These are phyloP conservation scores for Andrena bucephala DNA, from an alignment of 2,888 invertebrate genomes.

Conservation along the genomic window DNA sequence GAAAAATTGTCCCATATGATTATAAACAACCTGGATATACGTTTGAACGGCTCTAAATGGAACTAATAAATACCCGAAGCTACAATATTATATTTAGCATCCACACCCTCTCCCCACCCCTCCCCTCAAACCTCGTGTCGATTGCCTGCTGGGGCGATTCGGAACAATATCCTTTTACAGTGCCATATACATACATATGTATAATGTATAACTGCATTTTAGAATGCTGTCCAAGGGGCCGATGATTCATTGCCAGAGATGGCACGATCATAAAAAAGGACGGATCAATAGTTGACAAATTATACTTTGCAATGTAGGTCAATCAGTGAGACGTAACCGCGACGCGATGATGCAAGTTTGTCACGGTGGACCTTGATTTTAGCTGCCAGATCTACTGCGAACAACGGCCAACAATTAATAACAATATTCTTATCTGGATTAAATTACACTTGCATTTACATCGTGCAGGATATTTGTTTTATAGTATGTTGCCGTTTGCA, in stretches of 20 bases:
- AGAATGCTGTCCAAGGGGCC: slow-evolving; percentile 42
- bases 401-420: slow-evolving; percentile 35
- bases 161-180: no score
- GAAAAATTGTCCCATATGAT: no score
- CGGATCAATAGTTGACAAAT: slow-evolving; percentile 66
- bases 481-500: background rate
- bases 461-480: background rate
- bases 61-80: no score
- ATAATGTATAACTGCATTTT: slow-evolving; percentile 44
- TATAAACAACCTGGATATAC: no score
- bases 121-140: no score
- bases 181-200: background rate
- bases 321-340: slow-evolving; percentile 49
- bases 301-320: slow-evolving; percentile 63
- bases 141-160: no score
- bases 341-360: slow-evolving; percentile 58
- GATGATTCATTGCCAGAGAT: slow-evolving; percentile 46
- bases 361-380: slow-evolving; percentile 58
- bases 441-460: background rate
- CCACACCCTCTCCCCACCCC: no score
- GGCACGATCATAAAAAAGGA: slow-evolving; percentile 44
- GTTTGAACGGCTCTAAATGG: no score
- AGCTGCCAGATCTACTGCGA: slow-evolving; percentile 52
- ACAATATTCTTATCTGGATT: slow-evolving; percentile 15
- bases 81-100: no score